Percentiles rank a stretch among this genome's conserved stretches.
Conservation (phyloP, 2,888 invertebrate species). For the Chloroclystis v-ata region DNA sequence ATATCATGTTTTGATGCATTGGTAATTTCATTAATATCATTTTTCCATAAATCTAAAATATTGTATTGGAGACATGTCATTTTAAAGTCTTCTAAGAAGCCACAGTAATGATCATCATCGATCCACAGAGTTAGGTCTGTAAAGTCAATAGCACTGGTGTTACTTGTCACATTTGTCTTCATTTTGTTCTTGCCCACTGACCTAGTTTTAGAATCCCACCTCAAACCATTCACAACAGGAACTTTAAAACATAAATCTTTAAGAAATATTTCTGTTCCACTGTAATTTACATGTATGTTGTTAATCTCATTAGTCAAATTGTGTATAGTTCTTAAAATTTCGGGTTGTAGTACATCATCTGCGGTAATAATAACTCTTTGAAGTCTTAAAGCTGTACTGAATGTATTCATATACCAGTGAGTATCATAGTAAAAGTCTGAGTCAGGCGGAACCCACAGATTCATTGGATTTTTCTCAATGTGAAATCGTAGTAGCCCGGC, state of each 20-base stretch:
- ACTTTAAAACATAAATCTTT: constrained; percentile 67
- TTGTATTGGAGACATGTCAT: constrained; percentile 80
- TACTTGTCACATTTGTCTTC: constrained; percentile 25
- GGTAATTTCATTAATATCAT: constrained; percentile 70
- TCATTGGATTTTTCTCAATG: constrained; percentile 85
- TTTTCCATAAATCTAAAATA: constrained; percentile 85
- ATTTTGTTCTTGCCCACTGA: constrained; percentile 37
- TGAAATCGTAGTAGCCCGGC: constrained; percentile 81
- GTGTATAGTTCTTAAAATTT: constrained; percentile 72
- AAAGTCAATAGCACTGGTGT: constrained; percentile 44
- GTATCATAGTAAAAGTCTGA: constrained; percentile 84
- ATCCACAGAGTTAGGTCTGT: constrained; percentile 79
- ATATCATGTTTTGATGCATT: constrained; percentile 80
- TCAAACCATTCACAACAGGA: constrained; percentile 63
- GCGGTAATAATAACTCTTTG: constrained; percentile 81
- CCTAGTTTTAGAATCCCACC: constrained; percentile 39
- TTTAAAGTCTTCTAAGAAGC: constrained; percentile 79
- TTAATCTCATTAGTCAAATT: constrained; percentile 74
- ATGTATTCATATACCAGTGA: constrained; percentile 83
- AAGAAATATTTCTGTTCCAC: constrained; percentile 42
- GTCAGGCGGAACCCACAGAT: constrained; percentile 86
- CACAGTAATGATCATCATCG: constrained; percentile 80
- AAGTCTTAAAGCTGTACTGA: constrained; percentile 80
- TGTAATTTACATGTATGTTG: constrained; percentile 47
- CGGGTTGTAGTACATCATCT: constrained; percentile 81